Evolutionary conservation across 64 coral and sea anemone species (phyloP).

Genomic region (Actinia equina): DNA sequence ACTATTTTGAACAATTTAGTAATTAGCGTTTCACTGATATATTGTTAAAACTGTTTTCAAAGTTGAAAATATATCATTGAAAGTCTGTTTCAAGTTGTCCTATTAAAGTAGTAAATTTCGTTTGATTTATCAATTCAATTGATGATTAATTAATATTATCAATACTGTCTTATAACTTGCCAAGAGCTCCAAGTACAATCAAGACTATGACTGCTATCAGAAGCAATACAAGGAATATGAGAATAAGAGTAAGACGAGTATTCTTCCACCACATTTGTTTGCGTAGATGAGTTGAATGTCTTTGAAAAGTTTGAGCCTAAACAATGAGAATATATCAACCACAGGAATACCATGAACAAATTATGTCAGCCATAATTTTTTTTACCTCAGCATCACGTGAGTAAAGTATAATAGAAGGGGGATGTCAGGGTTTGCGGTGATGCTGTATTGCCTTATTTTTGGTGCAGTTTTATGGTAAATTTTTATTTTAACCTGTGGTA

Average conservation of each 20-base stretch:
- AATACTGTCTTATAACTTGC: constrained; percentile 36
- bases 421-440: no score
- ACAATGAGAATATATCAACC: neutral
- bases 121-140: neutral
- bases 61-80: no score
- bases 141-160: neutral
- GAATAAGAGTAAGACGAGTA: constrained; percentile 68
- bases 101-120: no score
- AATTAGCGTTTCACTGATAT: no score
- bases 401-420: no score
- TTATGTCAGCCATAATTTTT: neutral
- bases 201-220: constrained; percentile 71
- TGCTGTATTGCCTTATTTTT: no score
- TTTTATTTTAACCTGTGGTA: no score
- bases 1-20: no score
- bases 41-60: no score
- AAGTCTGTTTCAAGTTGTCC: no score
- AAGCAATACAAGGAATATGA: constrained; percentile 62
- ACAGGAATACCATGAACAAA: neutral
- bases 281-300: constrained; percentile 49
- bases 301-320: constrained; percentile 82
- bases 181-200: constrained; percentile 38
- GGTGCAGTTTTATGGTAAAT: no score
- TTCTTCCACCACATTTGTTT: constrained; percentile 97
- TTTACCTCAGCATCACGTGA: no score